Evolutionary conservation across 2,888 invertebrate genomes (phyloP).

Genomic region (Xestia rhomboidea): DNA sequence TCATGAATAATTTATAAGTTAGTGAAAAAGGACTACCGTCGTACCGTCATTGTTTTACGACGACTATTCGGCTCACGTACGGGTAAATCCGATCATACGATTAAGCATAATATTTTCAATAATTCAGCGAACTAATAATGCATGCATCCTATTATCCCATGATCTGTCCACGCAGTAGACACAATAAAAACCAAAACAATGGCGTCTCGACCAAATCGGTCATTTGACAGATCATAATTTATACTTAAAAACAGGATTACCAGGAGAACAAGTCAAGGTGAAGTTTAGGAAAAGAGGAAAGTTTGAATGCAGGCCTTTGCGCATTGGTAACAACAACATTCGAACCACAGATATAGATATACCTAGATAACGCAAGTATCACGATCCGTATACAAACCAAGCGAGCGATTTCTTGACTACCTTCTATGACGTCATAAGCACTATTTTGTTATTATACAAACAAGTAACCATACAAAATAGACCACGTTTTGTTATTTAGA

Average conservation of each 20-base stretch:
- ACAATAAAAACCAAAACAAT: no score
- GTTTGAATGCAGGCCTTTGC: background rate
- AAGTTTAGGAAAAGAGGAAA: background rate
- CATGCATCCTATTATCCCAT: background rate
- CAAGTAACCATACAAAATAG: no score
- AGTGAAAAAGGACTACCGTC: background rate
- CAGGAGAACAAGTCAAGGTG: no score
- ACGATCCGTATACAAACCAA: no score
- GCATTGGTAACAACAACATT: background rate
- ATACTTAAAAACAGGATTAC: background rate
- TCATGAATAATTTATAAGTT: slow-evolving; percentile 32
- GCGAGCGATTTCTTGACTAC: no score
- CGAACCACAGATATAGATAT: background rate
- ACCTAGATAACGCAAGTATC: no score
- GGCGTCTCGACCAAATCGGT: no score
- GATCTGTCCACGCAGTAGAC: no score
- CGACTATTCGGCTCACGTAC: slow-evolving; percentile 26
- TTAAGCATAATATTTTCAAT: background rate
- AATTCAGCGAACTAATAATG: background rate
- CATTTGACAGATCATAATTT: no score
- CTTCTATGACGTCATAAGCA: no score
- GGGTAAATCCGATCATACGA: slow-evolving; percentile 1
- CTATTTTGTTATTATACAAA: no score
- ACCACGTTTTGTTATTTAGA: no score
- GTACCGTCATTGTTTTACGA: background rate